A percentile compares a stretch with the other conserved stretches of the same genome.
These are phyloP conservation scores for Frieseomelitta varia DNA, from an alignment of 1,140 invertebrate species.

Conservation along the genomic window DNA sequence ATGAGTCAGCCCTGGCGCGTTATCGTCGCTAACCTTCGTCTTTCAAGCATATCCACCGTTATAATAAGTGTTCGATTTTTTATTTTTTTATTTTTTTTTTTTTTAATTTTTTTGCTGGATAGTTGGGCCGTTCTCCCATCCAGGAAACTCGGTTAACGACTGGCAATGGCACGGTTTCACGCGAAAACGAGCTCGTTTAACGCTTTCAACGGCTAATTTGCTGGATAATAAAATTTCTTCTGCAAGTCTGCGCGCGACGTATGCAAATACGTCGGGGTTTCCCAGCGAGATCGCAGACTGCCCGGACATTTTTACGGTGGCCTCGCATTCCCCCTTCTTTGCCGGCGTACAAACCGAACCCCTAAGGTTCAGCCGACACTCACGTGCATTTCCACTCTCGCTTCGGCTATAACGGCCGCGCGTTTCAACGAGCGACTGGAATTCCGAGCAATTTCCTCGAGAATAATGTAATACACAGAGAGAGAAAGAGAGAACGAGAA, in stretches of 20 bases:
- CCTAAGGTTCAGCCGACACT: constrained; percentile 45
- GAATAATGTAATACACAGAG: constrained; percentile 52
- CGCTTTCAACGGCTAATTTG: constrained; percentile 10
- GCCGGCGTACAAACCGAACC: neutral
- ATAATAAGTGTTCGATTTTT: neutral
- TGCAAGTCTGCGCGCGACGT: constrained; percentile 10
- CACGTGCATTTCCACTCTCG: constrained; percentile 43
- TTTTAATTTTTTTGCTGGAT: too few species aligned
- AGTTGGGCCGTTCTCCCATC: neutral
- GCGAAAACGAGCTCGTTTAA: neutral
- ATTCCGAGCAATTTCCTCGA: constrained; percentile 60
- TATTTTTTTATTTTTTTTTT: too few species aligned
- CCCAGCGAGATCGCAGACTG: neutral
- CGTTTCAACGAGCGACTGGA: constrained; percentile 50
- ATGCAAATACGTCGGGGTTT: constrained; percentile 17
- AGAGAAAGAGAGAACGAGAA: too few species aligned
- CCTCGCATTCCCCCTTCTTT: neutral
- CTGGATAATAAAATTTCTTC: constrained; percentile 14
- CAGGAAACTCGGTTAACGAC: neutral
- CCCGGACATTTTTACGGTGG: constrained; percentile 34
- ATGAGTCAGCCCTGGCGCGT: neutral
- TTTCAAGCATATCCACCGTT: neutral
- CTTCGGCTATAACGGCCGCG: neutral
- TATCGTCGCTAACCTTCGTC: neutral
- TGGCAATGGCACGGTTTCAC: neutral